Conservation (phyloP, 2,113 vertebrate genomes). For the Rattus norvegicus region DNA sequence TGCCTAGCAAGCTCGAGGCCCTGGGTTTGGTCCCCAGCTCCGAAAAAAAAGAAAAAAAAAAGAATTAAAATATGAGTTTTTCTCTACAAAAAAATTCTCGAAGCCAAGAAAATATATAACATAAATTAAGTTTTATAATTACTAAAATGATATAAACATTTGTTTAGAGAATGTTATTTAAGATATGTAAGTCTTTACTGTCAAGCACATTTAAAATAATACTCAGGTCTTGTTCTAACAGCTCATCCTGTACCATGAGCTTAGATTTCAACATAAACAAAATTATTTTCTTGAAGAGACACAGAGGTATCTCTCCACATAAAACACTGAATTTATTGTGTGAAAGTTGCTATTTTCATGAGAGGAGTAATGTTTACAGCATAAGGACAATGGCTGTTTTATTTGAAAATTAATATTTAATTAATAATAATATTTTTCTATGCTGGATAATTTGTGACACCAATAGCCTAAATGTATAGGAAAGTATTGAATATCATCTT, state of each 20-base stretch:
- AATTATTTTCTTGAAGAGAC: neutral
- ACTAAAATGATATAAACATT: neutral
- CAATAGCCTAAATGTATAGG: neutral
- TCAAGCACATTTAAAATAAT: neutral
- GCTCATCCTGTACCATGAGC: neutral
- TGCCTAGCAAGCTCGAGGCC: too few species aligned
- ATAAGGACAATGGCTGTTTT: neutral
- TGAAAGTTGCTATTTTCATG: neutral
- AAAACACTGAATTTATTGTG: neutral
- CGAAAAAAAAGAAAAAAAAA: too few species aligned
- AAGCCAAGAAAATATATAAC: neutral
- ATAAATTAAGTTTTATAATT: neutral
- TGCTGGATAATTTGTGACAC: neutral
- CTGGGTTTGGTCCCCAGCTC: too few species aligned
- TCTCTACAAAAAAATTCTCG: neutral
- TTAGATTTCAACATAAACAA: neutral
- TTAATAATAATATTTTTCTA: neutral
- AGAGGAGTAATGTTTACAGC: neutral
- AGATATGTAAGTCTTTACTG: neutral
- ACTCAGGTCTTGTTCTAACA: neutral
- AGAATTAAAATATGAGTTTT: neutral
- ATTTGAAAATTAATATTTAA: neutral
- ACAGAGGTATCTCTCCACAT: neutral
- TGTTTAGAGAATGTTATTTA: neutral
- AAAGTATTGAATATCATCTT: neutral